Evolutionary conservation across 2,113 vertebrate genomes (phyloP).

Genomic region (Lota lota): DNA sequence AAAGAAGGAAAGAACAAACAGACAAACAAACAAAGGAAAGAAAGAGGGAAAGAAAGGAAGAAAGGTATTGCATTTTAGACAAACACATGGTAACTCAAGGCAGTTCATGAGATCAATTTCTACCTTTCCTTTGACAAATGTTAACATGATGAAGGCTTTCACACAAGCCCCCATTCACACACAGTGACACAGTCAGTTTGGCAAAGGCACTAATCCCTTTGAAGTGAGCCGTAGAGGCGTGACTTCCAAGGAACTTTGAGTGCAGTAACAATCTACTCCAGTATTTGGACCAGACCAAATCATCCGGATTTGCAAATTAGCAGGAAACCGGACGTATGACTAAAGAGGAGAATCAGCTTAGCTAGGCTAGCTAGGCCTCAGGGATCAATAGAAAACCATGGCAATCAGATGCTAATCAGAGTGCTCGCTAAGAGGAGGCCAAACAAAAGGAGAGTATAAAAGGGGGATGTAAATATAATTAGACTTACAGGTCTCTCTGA

Average conservation of each 20-base stretch:
- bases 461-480: neutral
- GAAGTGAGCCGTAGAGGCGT: too few relatives aligned
- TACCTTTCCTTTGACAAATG: neutral
- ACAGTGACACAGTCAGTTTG: too few relatives aligned
- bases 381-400: constrained; percentile 38
- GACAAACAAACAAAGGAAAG: neutral
- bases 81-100: too few relatives aligned
- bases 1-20: neutral
- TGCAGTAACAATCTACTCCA: too few relatives aligned
- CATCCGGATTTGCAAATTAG: neutral
- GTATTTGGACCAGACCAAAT: too few relatives aligned
- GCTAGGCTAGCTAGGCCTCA: neutral
- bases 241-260: too few relatives aligned
- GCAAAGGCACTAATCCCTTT: too few relatives aligned
- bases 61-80: neutral
- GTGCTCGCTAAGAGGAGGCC: neutral
- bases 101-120: too few relatives aligned
- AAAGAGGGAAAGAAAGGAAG: neutral
- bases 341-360: too few relatives aligned
- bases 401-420: constrained; percentile 19
- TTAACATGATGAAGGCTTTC: neutral
- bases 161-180: too few relatives aligned
- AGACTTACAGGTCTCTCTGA: neutral
- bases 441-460: neutral
- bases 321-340: neutral